Evolutionary conservation across 2,888 invertebrate genomes (phyloP), one percentile per base, ranked within the genome.

Genomic region (Chymomyza amoena): DNA sequence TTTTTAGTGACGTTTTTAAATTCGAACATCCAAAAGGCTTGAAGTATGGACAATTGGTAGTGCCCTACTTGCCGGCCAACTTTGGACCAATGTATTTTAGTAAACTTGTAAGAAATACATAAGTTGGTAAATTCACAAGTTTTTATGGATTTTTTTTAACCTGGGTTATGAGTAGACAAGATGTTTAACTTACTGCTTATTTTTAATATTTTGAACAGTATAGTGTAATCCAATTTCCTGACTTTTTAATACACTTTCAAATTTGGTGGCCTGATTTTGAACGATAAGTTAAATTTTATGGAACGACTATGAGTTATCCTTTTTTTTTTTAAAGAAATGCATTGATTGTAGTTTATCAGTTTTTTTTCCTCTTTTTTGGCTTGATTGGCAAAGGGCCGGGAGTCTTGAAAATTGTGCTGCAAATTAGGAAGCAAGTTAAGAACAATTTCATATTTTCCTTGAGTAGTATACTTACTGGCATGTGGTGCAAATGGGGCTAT

Each of bases 401-500:
- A 76, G 95, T 95, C 92, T 97, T 97, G 92, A 97, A 98, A 13
- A 97, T 96, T 62, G 97, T 97, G 88, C 97, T 97, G 93, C 70
- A 91, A 91, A 80, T 77, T 75, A 79, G 54, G 69, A 73, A 69
- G 20, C 4, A 20, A 50, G 56, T 7, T 15, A 57, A 13, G 15
- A 1, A 61, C 7, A 9, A 2, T 10, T 6, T 6, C 10, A 25
- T 57, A 25, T 25, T 57, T 16, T 6, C 25, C 25, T 25, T 25
- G 2, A 39, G 3, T 9, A 56, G 9, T 2, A 57, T 93, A 96
- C 97, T 95, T 92, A 97, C 97, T 98, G 98, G 92, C 99, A 99
- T 52, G 98, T 99, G 28, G 98, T 97, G 92, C 99, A 99, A 82
- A 99, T 98, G 0, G 99, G 98, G 90, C 97, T 98, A 92, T 98